Conservation (phyloP, 2,888 invertebrate species). For the Priocnemis perturbator region DNA sequence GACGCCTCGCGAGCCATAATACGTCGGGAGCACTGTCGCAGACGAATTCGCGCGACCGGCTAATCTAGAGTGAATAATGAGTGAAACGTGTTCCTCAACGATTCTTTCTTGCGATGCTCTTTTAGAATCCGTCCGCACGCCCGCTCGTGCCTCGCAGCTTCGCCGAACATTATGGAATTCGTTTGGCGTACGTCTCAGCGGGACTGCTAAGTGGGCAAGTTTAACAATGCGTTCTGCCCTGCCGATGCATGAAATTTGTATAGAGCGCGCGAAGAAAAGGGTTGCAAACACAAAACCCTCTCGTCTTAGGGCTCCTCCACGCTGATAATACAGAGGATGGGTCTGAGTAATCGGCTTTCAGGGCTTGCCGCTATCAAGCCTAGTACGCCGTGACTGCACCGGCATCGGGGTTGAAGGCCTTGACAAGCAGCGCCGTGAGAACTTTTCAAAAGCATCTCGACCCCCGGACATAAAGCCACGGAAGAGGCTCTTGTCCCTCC, state of each 20-base stretch:
- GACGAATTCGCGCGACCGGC: no score
- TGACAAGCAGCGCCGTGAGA: conserved; percentile 44
- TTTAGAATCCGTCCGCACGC: not conserved
- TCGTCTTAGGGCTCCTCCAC: conserved; percentile 47
- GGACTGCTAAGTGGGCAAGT: conserved; percentile 16
- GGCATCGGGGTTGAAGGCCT: not conserved
- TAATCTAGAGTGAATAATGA: no score
- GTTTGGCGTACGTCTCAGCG: conserved; percentile 6
- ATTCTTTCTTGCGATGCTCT: conserved; percentile 6
- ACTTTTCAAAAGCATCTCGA: conserved; percentile 56
- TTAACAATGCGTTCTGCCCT: conserved; percentile 30
- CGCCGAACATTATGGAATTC: conserved; percentile 2
- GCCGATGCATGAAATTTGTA: conserved; percentile 51
- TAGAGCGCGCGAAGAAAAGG: conserved; percentile 27
- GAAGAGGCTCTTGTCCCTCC: conserved; percentile 34
- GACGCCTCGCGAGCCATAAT: no score
- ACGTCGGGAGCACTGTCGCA: no score
- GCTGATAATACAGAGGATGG: conserved; percentile 50
- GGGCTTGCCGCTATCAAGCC: conserved; percentile 39
- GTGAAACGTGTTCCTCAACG: not conserved
- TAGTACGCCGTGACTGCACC: conserved; percentile 27
- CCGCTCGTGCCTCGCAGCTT: not conserved
- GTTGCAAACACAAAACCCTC: conserved; percentile 49
- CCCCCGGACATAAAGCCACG: conserved; percentile 49
- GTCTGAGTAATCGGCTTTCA: conserved; percentile 52